phyloP scores from a whole-genome alignment of 2,888 invertebrate species.

The Nezara viridula region DNA sequence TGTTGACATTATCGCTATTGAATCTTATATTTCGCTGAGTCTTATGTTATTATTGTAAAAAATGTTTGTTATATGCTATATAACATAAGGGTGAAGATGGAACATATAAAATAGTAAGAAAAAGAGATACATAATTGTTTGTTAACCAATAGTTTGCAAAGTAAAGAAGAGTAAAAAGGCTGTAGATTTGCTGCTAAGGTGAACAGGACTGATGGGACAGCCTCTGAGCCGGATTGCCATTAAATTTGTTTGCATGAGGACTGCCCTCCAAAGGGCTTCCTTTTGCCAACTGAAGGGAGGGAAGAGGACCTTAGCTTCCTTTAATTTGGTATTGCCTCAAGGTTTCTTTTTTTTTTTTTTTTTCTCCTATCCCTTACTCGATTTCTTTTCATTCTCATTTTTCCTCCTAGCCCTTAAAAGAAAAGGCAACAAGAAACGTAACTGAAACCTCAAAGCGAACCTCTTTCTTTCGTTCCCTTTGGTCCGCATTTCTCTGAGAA shows the following conservation, averaged over 20 bases:
- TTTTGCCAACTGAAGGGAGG: neutral
- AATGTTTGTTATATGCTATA: no score
- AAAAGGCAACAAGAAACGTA: slow-evolving; percentile 45
- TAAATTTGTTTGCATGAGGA: slow-evolving; percentile 48
- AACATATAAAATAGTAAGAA: no score
- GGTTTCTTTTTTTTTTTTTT: slow-evolving; percentile 1
- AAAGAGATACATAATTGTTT: neutral
- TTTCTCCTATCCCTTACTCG: slow-evolving; percentile 39
- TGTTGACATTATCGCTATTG: no score
- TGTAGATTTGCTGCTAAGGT: slow-evolving; percentile 2
- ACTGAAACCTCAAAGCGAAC: slow-evolving; percentile 48
- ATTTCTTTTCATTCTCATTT: slow-evolving; percentile 46
- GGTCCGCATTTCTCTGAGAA: slow-evolving; percentile 35
- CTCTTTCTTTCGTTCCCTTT: neutral
- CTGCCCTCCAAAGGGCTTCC: slow-evolving; percentile 31
- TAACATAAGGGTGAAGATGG: no score
- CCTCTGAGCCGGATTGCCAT: slow-evolving; percentile 42
- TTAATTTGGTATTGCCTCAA: slow-evolving; percentile 44
- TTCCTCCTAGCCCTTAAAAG: slow-evolving; percentile 34
- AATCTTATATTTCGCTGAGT: no score
- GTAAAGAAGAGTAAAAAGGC: neutral
- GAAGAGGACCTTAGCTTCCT: slow-evolving; percentile 39
- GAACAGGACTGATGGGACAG: slow-evolving; percentile 25
- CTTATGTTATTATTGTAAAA: no score
- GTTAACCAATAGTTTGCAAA: neutral